phyloP scores from a whole-genome alignment of 2,888 invertebrate species.

The Amphipoea lucens region DNA sequence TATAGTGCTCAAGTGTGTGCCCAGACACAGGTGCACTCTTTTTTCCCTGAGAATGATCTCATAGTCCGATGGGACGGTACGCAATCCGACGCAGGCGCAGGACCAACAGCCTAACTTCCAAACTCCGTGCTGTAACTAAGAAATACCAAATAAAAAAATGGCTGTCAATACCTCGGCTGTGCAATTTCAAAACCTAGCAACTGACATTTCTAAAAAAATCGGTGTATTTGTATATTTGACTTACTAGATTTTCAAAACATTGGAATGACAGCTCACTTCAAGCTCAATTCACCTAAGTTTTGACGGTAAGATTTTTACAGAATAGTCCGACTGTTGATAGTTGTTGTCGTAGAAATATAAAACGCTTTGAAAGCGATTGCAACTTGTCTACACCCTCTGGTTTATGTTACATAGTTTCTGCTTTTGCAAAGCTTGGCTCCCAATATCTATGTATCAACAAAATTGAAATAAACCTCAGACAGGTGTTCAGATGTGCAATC shows the following conservation, averaged over 20 bases:
- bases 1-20: not conserved
- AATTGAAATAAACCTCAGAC: slow-evolving; percentile 57
- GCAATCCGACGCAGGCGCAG: too few relatives aligned
- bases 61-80: too few relatives aligned
- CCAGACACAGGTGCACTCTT: not conserved
- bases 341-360: not conserved
- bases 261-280: not conserved
- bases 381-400: not conserved
- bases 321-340: not conserved
- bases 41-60: too few relatives aligned
- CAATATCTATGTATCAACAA: slow-evolving; percentile 39
- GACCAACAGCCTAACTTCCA: too few relatives aligned
- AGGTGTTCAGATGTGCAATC: slow-evolving; percentile 60
- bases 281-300: not conserved
- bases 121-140: not conserved
- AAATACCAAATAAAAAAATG: not conserved
- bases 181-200: too few relatives aligned
- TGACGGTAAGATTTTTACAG: not conserved
- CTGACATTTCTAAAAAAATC: too few relatives aligned
- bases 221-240: too few relatives aligned
- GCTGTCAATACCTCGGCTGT: not conserved
- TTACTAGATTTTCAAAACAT: too few relatives aligned
- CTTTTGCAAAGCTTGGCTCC: not conserved
- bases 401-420: not conserved
- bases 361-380: not conserved